These are phyloP conservation scores for Oreocharis arfaki DNA, from an alignment of 2,113 vertebrate species.

Conservation along the genomic window DNA sequence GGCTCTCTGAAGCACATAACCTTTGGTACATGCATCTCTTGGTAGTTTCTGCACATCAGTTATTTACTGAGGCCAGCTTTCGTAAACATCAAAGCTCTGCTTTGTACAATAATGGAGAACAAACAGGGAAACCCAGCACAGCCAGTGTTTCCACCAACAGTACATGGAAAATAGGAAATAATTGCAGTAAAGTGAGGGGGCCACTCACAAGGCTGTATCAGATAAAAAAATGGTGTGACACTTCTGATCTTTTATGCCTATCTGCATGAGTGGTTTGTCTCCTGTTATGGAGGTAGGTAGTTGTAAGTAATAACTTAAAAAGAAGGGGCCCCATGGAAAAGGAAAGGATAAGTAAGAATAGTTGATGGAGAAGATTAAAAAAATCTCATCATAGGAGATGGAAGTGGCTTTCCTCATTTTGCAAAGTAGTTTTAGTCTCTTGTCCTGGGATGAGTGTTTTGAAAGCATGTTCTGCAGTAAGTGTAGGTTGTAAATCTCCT, in stretches of 20 bases:
- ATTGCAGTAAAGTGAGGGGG: neutral
- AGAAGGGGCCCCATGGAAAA: neutral
- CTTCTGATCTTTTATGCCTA: neutral
- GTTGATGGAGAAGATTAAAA: neutral
- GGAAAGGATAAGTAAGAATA: neutral
- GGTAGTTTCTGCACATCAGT: neutral
- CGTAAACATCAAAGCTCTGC: neutral
- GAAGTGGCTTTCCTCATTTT: neutral
- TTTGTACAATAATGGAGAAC: neutral
- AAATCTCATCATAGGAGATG: neutral
- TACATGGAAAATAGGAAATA: neutral
- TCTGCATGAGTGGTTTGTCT: neutral
- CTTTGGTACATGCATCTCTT: neutral
- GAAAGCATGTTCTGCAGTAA: neutral
- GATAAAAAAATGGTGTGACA: neutral
- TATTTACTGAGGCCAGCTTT: neutral
- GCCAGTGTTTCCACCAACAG: neutral
- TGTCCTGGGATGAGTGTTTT: neutral
- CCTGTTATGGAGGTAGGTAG: neutral
- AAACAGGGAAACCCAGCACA: neutral
- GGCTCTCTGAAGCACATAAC: neutral
- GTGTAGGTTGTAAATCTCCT: neutral
- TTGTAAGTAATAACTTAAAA: neutral
- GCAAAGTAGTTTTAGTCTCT: neutral
- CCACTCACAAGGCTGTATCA: neutral